Conservation (phyloP, 2,113 vertebrate genomes). For the Rhodinocichla rosea region DNA sequence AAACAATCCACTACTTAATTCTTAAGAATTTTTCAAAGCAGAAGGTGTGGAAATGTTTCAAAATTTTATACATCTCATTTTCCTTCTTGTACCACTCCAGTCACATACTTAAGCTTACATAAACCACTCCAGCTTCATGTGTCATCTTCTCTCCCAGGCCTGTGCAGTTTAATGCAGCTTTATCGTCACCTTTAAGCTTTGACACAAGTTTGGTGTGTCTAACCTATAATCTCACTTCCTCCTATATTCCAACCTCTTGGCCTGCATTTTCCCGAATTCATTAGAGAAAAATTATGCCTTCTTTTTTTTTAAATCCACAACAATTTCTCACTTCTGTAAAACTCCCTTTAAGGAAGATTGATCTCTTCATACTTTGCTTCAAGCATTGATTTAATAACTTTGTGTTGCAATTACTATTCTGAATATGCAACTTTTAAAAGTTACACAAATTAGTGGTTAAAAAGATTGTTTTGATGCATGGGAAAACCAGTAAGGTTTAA, state of each 20-base stretch:
- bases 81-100: neutral
- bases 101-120: neutral
- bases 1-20: neutral
- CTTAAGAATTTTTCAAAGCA: neutral
- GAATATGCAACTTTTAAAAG: neutral
- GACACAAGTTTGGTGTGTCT: neutral
- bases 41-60: neutral
- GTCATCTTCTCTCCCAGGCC: neutral
- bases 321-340: slow-evolving; percentile 20
- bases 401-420: neutral
- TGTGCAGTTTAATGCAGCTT: neutral
- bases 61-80: neutral
- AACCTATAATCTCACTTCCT: slow-evolving; percentile 47
- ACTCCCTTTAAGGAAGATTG: neutral
- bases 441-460: neutral
- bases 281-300: neutral
- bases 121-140: neutral
- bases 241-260: neutral
- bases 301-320: neutral
- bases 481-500: neutral
- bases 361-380: neutral
- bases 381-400: neutral
- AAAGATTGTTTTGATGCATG: neutral
- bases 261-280: neutral
- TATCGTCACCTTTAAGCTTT: neutral